Base-by-base conservation (phyloP, 2,113 vertebrate genomes). In the Odocoileus hemionus region DNA sequence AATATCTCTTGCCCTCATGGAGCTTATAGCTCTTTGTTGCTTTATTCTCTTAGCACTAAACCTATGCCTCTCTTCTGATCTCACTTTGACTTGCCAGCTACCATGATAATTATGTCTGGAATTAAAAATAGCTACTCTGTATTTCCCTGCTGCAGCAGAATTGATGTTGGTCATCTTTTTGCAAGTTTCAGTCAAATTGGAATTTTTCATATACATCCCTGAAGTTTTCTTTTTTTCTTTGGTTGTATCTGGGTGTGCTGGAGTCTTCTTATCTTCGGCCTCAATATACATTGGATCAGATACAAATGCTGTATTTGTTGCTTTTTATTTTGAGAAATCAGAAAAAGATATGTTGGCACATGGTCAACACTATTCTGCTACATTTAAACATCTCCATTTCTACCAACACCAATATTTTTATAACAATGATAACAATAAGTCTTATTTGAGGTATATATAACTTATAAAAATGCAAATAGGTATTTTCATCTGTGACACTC, bases 321-420 rank as follows among this genome's bases (percentile, higher is more conserved):
- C 52, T 83, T 96, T 93, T 89, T 58, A 78, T 78, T 89, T 91
- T 94, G 58, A 79, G 74, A 94, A 64, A 76, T 64, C 11, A 79
- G 67, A 43, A 90, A 57, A 11, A 39, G 47, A 74, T 57, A 28
- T 13, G 4, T 25, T 16, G 12, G 36, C 12, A 47, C 33, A 64
- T 7, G 82, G 43, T 57, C 64, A 33, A 64, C 28, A 28, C 28
- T 14, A 43, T 87, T 80, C 79, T 80, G 33, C 1, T 36, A 36
- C 50, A 74, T 9, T 61, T 58, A 28, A 91, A 80, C 7, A 88
- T 25, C 16, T 93, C 19, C 45, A 39, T 55, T 82, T 89, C 50
- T 89, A 92, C 52, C 45, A 94, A 74, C 11, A 83, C 1, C 19
- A n/a, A 94, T 85, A 39, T 61, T 96, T 96, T 83, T 6, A 79